Evolutionary conservation across 1,140 invertebrate genomes (phyloP).

Genomic region (Melanaphis sacchari): DNA sequence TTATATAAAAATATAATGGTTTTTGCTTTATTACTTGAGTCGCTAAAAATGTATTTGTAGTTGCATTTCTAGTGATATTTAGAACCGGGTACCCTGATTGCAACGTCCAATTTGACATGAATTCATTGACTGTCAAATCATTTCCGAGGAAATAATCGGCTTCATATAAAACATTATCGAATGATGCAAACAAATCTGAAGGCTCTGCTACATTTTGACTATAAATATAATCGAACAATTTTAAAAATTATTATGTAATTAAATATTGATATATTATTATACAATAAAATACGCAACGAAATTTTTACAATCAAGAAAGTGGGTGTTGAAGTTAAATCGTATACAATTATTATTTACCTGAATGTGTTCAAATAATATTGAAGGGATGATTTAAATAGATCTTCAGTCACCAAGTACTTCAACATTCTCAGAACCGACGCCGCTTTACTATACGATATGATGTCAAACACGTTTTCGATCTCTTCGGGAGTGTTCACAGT

Average conservation of each 20-base stretch:
- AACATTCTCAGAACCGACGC: slow-evolving; percentile 32
- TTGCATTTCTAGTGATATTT: slow-evolving; percentile 65
- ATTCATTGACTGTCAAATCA: background rate
- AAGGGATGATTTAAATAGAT: background rate
- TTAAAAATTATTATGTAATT: background rate
- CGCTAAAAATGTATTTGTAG: background rate
- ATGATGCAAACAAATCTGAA: background rate
- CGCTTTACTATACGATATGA: slow-evolving; percentile 9
- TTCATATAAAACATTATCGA: background rate
- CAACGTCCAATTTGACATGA: slow-evolving; percentile 78
- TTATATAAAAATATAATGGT: background rate
- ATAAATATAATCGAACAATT: background rate
- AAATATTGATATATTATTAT: background rate
- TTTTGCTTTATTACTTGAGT: slow-evolving; percentile 33
- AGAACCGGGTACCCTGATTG: slow-evolving; percentile 79
- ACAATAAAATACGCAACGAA: background rate
- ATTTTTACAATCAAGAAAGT: background rate
- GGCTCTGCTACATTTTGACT: background rate
- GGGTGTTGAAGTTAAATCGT: background rate
- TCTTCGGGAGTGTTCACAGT: slow-evolving; percentile 4
- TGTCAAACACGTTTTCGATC: background rate
- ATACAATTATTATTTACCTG: background rate
- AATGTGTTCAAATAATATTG: background rate
- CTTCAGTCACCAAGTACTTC: background rate
- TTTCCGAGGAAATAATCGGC: background rate